Base-by-base conservation (phyloP, 2,888 invertebrate species). In the Drosophila melanocephala region DNA sequence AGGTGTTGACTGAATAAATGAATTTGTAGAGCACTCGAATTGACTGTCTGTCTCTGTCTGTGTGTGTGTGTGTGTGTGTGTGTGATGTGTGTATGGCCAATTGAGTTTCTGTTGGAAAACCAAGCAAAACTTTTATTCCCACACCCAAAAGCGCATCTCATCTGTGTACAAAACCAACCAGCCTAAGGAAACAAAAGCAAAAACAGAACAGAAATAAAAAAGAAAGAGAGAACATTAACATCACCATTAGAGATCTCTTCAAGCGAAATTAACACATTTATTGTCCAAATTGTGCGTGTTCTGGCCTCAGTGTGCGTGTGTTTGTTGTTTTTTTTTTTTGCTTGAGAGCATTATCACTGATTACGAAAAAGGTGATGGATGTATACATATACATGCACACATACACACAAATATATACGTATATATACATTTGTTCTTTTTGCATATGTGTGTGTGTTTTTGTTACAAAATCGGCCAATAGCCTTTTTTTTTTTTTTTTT, bases 261-360 rank as follows among this genome's bases (percentile, higher is more conserved):
- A 55, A 72, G 47, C 71, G 71, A 79, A 87, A 87, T 85, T 87
- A 87, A 72, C 85, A 85, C 83, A 79, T 74, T 68, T 82, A 68
- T 76, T 80, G 44, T 70, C 58, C 26, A 77, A 79, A 80, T 72
- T 77, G 73, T 79, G 80, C 73, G 80, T 75, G 37, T 57, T 73
- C 26, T 64, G 33, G 22, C 44, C 14, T 72, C 10, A 44, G 33
- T 59, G 35, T 56, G n/a, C n/a, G n/a, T 68, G 64, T 63, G 30
- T 55, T 30, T 58, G 51, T 37, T 30, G 39, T 33, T 68, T 44
- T 60, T 59, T 66, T 52, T 66, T 52, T 61, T 44, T 72, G 70
- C 66, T 77, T 68, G 72, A 58, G 80, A 63, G 80, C 64, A 80
- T 78, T 75, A 81, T 75, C 75, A 77, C 71, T 75, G 84, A 87